Percentiles rank a stretch among this genome's conserved stretches.
These are phyloP conservation scores for Ophthalmolycus amberensis DNA, from an alignment of 2,113 vertebrate species.

Conservation along the genomic window DNA sequence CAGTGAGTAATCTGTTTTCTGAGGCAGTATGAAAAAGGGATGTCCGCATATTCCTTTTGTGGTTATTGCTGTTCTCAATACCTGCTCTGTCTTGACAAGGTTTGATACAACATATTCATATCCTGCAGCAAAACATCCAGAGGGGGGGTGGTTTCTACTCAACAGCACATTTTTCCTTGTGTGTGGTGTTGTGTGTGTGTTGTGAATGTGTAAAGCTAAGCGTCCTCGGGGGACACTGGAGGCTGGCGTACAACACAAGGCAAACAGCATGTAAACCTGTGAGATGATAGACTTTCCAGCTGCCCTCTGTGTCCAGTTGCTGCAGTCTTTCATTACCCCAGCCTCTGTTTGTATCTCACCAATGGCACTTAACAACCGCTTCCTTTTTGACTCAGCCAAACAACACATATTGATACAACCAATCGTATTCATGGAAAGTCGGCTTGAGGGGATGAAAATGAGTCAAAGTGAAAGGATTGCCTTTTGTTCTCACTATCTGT, in stretches of 20 bases:
- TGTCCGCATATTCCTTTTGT: constrained; percentile 33
- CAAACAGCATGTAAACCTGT: constrained; percentile 67
- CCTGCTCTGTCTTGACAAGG: constrained; percentile 4
- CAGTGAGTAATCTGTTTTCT: constrained; percentile 70
- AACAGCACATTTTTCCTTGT: constrained; percentile 17
- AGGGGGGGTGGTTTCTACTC: background rate
- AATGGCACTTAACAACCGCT: constrained; percentile 69
- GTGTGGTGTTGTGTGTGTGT: constrained; percentile 31
- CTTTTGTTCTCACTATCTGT: constrained; percentile 75
- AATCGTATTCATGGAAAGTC: constrained; percentile 76
- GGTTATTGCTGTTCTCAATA: constrained; percentile 33
- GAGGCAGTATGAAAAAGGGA: constrained; percentile 42
- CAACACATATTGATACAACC: constrained; percentile 72
- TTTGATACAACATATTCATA: constrained; percentile 37
- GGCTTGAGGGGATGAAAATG: constrained; percentile 77
- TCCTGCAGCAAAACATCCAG: constrained; percentile 31
- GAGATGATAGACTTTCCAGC: constrained; percentile 71
- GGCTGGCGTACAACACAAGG: constrained; percentile 59
- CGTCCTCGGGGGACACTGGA: constrained; percentile 34
- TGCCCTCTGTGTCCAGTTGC: constrained; percentile 41
- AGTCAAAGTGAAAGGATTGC: constrained; percentile 60
- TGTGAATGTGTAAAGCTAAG: constrained; percentile 63
- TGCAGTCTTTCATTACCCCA: constrained; percentile 19
- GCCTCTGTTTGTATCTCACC: constrained; percentile 59
- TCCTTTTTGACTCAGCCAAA: constrained; percentile 76